phyloP scores from a whole-genome alignment of 1,140 invertebrate species.

The Oscheius sp. region DNA sequence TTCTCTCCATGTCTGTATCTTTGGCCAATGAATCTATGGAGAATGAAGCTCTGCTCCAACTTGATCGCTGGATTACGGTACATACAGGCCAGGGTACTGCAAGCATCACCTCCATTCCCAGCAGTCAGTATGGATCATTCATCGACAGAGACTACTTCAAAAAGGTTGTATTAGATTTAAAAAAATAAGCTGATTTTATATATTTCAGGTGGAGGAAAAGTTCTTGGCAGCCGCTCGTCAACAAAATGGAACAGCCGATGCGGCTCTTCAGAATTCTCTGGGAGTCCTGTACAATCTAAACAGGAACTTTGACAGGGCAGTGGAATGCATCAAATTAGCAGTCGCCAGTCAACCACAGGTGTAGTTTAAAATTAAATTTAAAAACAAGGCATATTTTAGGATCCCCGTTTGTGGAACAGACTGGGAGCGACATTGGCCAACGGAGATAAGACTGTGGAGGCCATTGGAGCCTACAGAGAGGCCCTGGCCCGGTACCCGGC shows the following conservation, averaged over 20 bases:
- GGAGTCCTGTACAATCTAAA: slow-evolving; percentile 92
- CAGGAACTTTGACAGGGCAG: slow-evolving; percentile 89
- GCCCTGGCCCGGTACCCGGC: slow-evolving; percentile 87
- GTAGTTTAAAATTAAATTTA: slow-evolving; percentile 43
- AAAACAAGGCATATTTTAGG: slow-evolving; percentile 65
- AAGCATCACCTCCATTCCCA: slow-evolving; percentile 6
- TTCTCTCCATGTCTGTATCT: slow-evolving; percentile 85
- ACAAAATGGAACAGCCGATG: slow-evolving; percentile 75
- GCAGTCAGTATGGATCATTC: slow-evolving; percentile 15
- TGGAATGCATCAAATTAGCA: slow-evolving; percentile 89
- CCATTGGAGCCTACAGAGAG: slow-evolving; percentile 87
- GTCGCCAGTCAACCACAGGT: slow-evolving; percentile 76
- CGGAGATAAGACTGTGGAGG: slow-evolving; percentile 86
- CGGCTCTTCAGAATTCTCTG: slow-evolving; percentile 90
- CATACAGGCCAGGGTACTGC: slow-evolving; percentile 31
- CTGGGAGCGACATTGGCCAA: slow-evolving; percentile 94
- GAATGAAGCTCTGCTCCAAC: slow-evolving; percentile 49
- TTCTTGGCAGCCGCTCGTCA: slow-evolving; percentile 81
- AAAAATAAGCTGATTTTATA: slow-evolving; percentile 5
- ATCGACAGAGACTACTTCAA: slow-evolving; percentile 25
- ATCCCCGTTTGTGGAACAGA: slow-evolving; percentile 93
- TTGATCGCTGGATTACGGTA: slow-evolving; percentile 52
- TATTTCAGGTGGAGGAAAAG: slow-evolving; percentile 68
- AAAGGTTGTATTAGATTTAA: slow-evolving; percentile 25
- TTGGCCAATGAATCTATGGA: slow-evolving; percentile 82